A percentile compares a stretch with the other conserved stretches of the same genome.
phyloP scores from a whole-genome alignment of 2,113 vertebrate species.

The Bostrychus sinensis region DNA sequence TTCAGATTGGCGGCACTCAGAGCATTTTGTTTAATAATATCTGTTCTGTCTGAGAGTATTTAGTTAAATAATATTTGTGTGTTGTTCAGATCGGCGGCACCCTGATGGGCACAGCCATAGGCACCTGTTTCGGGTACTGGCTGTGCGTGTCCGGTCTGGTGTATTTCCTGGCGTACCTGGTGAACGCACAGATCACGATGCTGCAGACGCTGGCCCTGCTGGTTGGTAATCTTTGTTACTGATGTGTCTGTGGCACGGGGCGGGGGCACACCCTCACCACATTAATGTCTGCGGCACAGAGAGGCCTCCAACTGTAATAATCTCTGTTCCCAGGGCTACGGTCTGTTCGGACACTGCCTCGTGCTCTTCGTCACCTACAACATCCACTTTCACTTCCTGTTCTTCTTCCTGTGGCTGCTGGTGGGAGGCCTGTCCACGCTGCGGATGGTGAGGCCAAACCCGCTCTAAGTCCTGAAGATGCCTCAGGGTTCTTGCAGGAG shows the following conservation, averaged over 20 bases:
- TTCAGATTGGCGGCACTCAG: too few relatives aligned
- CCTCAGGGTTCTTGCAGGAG: too few relatives aligned
- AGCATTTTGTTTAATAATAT: too few relatives aligned
- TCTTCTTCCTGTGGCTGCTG: conserved; percentile 93
- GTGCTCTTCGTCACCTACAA: conserved; percentile 96
- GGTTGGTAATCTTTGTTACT: conserved; percentile 29
- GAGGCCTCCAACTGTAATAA: too few relatives aligned
- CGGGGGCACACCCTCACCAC: too few relatives aligned
- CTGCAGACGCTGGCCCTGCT: conserved; percentile 94
- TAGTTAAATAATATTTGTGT: neutral
- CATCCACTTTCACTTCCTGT: conserved; percentile 96
- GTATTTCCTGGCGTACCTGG: conserved; percentile 95
- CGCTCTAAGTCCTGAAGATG: too few relatives aligned
- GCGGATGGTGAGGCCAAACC: conserved; percentile 90
- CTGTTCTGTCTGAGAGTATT: too few relatives aligned
- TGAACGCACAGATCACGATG: conserved; percentile 98
- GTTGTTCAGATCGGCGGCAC: conserved; percentile 92
- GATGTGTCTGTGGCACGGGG: too few relatives aligned
- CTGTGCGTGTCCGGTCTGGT: conserved; percentile 93
- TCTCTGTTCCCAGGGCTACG: conserved; percentile 86
- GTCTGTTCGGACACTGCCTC: conserved; percentile 94
- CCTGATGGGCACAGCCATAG: conserved; percentile 97
- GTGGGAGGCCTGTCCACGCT: conserved; percentile 93
- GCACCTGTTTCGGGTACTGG: conserved; percentile 99
- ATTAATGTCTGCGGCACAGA: too few relatives aligned